Percentiles rank a stretch among this genome's conserved stretches.
phyloP scores from a whole-genome alignment of 1,140 invertebrate species.

The Zaprionus nigranus region DNA sequence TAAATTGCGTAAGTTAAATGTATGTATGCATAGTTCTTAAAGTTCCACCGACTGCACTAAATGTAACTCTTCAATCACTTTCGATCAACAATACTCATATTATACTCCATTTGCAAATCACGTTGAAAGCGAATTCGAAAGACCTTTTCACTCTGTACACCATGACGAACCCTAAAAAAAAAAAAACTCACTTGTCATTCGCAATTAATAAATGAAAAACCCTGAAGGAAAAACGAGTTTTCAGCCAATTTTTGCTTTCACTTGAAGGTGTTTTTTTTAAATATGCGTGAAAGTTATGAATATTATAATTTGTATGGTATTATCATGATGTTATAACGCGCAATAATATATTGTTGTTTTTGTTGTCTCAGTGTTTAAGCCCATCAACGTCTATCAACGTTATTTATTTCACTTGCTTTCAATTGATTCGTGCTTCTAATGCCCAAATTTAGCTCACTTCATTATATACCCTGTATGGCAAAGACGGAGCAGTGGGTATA shows the following conservation, averaged over 20 bases:
- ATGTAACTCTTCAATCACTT: no score
- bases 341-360: background rate
- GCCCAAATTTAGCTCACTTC: slow-evolving; percentile 11
- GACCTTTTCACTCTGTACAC: background rate
- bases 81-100: background rate
- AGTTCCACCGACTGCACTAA: no score
- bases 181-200: background rate
- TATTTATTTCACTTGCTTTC: slow-evolving; percentile 16
- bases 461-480: background rate
- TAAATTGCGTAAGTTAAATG: no score
- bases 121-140: background rate
- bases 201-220: slow-evolving; percentile 3
- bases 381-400: slow-evolving; percentile 1
- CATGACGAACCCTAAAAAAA: background rate
- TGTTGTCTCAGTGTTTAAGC: background rate
- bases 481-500: background rate
- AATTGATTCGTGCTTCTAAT: slow-evolving; percentile 23
- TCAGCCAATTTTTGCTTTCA: background rate
- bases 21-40: no score
- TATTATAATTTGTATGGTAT: slow-evolving; percentile 12
- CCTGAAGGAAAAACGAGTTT: background rate
- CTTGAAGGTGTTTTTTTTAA: background rate
- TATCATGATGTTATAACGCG: background rate
- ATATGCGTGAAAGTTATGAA: background rate
- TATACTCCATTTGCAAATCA: background rate